phyloP scores from a whole-genome alignment of 2,113 vertebrate genomes.

The Amia ocellicauda region DNA sequence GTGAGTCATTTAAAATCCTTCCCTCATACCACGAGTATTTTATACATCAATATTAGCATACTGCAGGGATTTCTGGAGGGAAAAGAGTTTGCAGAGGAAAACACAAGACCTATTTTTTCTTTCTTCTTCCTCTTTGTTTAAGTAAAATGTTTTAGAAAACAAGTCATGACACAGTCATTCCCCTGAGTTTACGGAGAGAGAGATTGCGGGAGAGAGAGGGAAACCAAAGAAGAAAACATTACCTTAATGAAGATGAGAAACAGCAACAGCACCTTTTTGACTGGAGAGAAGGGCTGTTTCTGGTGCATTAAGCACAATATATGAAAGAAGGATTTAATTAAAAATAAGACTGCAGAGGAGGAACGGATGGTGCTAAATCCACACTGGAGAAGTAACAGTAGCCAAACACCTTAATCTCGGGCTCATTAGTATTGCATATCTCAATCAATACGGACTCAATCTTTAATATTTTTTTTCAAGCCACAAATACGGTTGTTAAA shows the following conservation, averaged over 20 bases:
- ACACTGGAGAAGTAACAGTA: slow-evolving; percentile 57
- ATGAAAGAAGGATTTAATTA: too few relatives aligned
- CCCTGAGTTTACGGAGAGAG: neutral
- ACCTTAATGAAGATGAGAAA: too few relatives aligned
- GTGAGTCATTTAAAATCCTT: slow-evolving; percentile 2
- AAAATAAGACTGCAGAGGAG: too few relatives aligned
- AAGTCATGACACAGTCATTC: neutral
- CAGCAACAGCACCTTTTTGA: too few relatives aligned
- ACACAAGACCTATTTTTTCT: too few relatives aligned
- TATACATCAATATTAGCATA: neutral
- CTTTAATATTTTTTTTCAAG: slow-evolving; percentile 75
- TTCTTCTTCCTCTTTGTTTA: neutral
- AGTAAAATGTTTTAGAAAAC: slow-evolving; percentile 6
- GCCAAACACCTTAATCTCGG: slow-evolving; percentile 66
- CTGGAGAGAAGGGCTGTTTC: too few relatives aligned
- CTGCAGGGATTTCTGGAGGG: neutral
- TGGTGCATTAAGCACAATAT: too few relatives aligned
- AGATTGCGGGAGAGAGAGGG: too few relatives aligned
- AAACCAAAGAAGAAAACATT: too few relatives aligned
- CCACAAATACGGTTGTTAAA: slow-evolving; percentile 77
- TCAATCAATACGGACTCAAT: slow-evolving; percentile 76
- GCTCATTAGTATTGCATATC: slow-evolving; percentile 71
- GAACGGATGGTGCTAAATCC: neutral
- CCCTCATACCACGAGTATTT: neutral
- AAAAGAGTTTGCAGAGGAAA: neutral